Evolutionary conservation across 1,140 invertebrate species (phyloP).

Genomic region (Nasonia vitripennis): DNA sequence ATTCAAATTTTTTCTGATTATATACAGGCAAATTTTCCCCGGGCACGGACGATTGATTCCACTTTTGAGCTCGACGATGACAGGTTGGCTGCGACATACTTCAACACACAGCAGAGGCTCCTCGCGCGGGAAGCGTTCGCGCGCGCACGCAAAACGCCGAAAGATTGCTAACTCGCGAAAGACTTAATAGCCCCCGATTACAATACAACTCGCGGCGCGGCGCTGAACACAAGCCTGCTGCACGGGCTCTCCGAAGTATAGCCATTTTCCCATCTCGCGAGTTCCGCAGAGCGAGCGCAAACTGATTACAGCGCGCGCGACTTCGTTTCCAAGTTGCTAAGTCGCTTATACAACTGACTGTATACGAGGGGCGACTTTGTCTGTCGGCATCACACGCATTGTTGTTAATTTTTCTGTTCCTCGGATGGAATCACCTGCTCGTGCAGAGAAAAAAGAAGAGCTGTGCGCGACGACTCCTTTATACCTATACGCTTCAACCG

Average conservation of each 20-base stretch:
- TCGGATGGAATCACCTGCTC: too few species aligned
- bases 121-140: neutral
- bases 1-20: too few species aligned
- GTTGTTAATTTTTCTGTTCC: neutral
- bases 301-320: neutral
- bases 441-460: too few species aligned
- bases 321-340: neutral
- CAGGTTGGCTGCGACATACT: neutral
- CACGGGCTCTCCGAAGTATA: neutral
- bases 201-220: neutral
- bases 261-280: neutral
- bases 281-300: neutral
- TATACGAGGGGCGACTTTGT: neutral
- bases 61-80: neutral
- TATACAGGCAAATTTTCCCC: too few species aligned
- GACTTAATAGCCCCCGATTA: neutral
- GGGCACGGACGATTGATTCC: neutral
- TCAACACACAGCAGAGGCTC: neutral
- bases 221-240: neutral
- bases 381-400: too few species aligned
- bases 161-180: neutral
- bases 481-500: too few species aligned
- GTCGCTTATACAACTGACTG: neutral
- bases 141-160: neutral
- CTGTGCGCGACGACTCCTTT: too few species aligned